phyloP scores from a whole-genome alignment of 2,113 vertebrate species.

The Odontophorus gujanensis region DNA sequence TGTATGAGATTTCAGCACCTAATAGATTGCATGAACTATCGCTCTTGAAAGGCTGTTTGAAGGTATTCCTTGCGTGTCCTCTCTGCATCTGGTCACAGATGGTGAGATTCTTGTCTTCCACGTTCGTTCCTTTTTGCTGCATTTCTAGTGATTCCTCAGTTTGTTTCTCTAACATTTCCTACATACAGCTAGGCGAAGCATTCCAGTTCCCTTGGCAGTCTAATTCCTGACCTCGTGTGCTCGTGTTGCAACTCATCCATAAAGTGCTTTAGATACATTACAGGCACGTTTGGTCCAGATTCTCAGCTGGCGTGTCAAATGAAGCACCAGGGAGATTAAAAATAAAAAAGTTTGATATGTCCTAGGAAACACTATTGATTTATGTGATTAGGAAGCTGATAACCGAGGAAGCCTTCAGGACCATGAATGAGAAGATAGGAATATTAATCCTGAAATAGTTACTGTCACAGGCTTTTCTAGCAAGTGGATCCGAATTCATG shows the following conservation, averaged over 20 bases:
- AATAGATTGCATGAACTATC: neutral
- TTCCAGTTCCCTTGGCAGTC: neutral
- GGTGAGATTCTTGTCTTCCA: neutral
- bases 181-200: neutral
- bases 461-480: neutral
- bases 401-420: neutral
- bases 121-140: neutral
- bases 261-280: neutral
- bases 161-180: neutral
- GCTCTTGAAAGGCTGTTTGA: neutral
- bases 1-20: neutral
- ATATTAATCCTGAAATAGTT: neutral
- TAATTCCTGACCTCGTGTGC: neutral
- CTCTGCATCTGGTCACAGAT: neutral
- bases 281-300: neutral
- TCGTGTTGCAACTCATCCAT: neutral
- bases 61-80: fast-evolving
- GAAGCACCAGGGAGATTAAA: neutral
- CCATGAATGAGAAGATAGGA: neutral
- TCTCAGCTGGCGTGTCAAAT: neutral
- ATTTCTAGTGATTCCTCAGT: neutral
- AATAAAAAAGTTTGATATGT: neutral
- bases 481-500: neutral
- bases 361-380: neutral
- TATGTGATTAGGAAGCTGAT: neutral